phyloP scores from a whole-genome alignment of 2,888 invertebrate genomes.

The Melanargia galathea region DNA sequence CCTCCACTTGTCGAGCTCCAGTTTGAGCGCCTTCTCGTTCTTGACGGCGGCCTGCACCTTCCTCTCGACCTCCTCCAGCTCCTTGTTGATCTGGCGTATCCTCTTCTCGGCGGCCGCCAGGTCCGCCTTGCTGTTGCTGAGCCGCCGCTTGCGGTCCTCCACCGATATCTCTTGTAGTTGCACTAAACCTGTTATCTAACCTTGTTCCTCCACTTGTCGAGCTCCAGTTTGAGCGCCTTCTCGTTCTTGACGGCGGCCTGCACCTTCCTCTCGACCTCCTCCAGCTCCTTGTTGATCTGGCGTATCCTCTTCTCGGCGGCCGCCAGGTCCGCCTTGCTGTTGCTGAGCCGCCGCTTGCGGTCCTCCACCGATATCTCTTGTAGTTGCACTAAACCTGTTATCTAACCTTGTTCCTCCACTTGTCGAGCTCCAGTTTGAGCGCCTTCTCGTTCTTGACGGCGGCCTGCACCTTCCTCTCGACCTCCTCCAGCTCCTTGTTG shows the following conservation, averaged over 20 bases:
- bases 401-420: conserved; percentile 87
- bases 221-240: conserved; percentile 86
- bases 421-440: conserved; percentile 90
- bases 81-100: conserved; percentile 90
- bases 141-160: conserved; percentile 94
- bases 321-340: conserved; percentile 90
- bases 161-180: too few species aligned
- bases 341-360: conserved; percentile 92
- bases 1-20: conserved; percentile 92
- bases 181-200: too few species aligned
- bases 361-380: conserved; percentile 98
- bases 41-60: conserved; percentile 80
- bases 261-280: conserved; percentile 89
- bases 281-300: conserved; percentile 90
- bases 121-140: conserved; percentile 92
- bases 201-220: conserved; percentile 92
- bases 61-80: conserved; percentile 90
- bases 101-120: conserved; percentile 90
- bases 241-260: conserved; percentile 74
- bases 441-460: conserved; percentile 79
- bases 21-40: conserved; percentile 84
- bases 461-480: conserved; percentile 86
- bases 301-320: conserved; percentile 91
- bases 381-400: too few species aligned
- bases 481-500: conserved; percentile 89